These are phyloP conservation scores for Mionectes olivaceus DNA, from an alignment of 2,797 vertebrate genomes.

Conservation along the genomic window DNA sequence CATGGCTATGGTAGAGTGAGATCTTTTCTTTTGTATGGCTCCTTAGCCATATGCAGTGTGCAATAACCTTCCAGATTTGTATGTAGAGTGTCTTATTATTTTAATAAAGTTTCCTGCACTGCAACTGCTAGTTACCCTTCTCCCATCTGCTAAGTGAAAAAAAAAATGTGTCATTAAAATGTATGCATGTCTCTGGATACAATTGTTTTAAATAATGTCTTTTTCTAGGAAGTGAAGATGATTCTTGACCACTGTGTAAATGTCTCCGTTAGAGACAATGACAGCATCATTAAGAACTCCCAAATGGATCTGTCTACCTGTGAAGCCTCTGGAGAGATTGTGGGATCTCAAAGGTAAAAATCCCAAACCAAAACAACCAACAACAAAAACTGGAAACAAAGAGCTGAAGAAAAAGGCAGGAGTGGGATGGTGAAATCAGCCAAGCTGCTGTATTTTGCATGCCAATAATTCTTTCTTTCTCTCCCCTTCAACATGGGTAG, in stretches of 20 bases:
- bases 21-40: background rate
- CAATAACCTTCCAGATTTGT: background rate
- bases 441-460: background rate
- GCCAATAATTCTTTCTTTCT: background rate
- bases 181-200: accelerated
- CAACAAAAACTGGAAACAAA: background rate
- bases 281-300: slow-evolving; percentile 47
- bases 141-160: background rate
- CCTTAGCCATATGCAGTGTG: background rate
- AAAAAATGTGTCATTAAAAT: background rate
- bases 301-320: slow-evolving; percentile 81
- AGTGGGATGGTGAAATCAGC: accelerated
- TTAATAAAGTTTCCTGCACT: background rate
- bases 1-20: background rate
- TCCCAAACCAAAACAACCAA: background rate
- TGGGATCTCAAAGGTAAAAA: slow-evolving; percentile 82
- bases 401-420: background rate
- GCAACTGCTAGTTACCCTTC: background rate
- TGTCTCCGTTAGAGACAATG: slow-evolving; percentile 67
- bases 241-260: slow-evolving; percentile 87
- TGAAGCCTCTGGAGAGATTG: slow-evolving; percentile 83
- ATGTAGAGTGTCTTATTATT: background rate
- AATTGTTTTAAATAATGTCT: background rate
- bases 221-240: slow-evolving; percentile 85
- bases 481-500: slow-evolving; percentile 43